Evolutionary conservation across 2,888 invertebrate genomes (phyloP).

Genomic region (Crioceris asparagi): DNA sequence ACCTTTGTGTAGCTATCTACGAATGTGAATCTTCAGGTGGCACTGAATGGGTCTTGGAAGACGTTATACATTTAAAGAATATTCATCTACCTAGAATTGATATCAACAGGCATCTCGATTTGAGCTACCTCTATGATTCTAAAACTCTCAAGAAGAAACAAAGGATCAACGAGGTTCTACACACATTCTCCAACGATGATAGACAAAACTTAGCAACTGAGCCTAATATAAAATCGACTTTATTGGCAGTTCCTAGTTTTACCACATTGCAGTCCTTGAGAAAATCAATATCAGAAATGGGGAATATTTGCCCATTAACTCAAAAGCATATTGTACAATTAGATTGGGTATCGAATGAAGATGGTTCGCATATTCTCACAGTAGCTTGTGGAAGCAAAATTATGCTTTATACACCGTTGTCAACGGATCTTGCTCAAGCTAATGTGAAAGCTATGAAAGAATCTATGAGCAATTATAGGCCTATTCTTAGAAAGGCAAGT

Average conservation of each 20-base stretch:
- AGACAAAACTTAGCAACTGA: slow-evolving; percentile 39
- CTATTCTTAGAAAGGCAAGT: slow-evolving; percentile 81
- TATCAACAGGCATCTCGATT: slow-evolving; percentile 70
- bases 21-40: slow-evolving; percentile 99
- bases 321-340: slow-evolving; percentile 90
- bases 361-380: slow-evolving; percentile 94
- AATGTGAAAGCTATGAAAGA: slow-evolving; percentile 67
- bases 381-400: slow-evolving; percentile 93
- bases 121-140: slow-evolving; percentile 72
- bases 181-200: slow-evolving; percentile 65
- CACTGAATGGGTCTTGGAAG: slow-evolving; percentile 88
- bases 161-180: slow-evolving; percentile 67
- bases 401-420: slow-evolving; percentile 84
- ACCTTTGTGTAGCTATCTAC: slow-evolving; percentile 90
- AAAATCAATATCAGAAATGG: slow-evolving; percentile 83
- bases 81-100: slow-evolving; percentile 77
- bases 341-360: slow-evolving; percentile 99
- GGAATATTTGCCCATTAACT: slow-evolving; percentile 80
- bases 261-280: slow-evolving; percentile 79
- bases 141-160: slow-evolving; percentile 74
- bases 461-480: slow-evolving; percentile 71
- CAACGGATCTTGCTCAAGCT: slow-evolving; percentile 88
- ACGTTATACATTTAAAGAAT: slow-evolving; percentile 88
- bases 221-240: slow-evolving; percentile 35
- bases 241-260: slow-evolving; percentile 82